Base-by-base conservation (phyloP, 1,140 invertebrate species). In the Pogonus chalceus region DNA sequence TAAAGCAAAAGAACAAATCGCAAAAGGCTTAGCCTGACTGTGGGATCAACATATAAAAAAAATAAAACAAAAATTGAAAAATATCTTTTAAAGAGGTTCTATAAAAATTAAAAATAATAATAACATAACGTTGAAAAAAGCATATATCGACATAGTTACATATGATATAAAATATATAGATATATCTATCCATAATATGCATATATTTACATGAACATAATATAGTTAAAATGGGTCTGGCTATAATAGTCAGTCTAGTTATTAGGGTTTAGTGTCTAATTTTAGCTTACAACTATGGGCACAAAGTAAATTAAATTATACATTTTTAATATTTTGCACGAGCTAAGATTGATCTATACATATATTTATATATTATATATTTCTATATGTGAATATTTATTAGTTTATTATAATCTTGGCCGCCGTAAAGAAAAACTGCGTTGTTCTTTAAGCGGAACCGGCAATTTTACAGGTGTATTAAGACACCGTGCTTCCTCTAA, bases 251-350 rank as follows among this genome's bases (percentile, higher is more conserved):
- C 37, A 47, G 49, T 49, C 35, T 52, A 53, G 43, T 22, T 51
- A 31, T 53, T 57, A 53, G 55, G 35, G 48, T 55, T 58, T 68
- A 64, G 60, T 63, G 53, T 54, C 46, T 62, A 62, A 61, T 52
- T 62, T 63, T 69, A 69, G 68, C 67, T 69, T 66, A 63, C 23
- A 68, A 69, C 68, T 69, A 68, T 67, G 68, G 68, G 68, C 68
- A 69, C 68, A 69, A 54, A 53, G 39, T 18, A 57, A 56, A 49
- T 55, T 48, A 20, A 55, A 16, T 31, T 51, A 31, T 16, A 51
- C 23, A n/a, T n/a, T 48, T 35, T 55, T 46, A 48, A 48, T 22
- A 48, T 49, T 24, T 23, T 54, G 43, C 43, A 21, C 37, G 39
- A 43, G 20, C 48, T 31, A 50, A 23, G n/a, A 35, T 37, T 23